These are phyloP conservation scores for Trichomalopsis sarcophagae DNA, from an alignment of 1,140 invertebrate species.

Conservation along the genomic window DNA sequence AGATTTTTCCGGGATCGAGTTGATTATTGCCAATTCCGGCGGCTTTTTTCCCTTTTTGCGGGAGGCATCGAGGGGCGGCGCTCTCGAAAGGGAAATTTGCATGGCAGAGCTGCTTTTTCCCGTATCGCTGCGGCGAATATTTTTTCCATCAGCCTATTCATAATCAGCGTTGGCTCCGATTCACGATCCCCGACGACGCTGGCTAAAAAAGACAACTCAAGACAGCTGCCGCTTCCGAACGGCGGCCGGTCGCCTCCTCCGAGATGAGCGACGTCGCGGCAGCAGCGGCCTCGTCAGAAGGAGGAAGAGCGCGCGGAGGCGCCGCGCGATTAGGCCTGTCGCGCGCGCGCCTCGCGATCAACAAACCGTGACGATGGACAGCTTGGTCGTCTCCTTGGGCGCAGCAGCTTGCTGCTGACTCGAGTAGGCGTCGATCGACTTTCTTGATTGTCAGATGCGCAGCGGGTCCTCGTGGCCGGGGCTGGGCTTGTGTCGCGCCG, in stretches of 20 bases:
- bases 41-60: not conserved
- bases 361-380: constrained; percentile 71
- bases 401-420: not conserved
- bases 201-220: no score
- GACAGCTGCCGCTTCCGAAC: no score
- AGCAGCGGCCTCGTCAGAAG: no score
- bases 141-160: no score
- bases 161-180: no score
- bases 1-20: not conserved
- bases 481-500: constrained; percentile 72
- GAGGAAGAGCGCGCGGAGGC: not conserved
- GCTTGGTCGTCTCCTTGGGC: constrained; percentile 63
- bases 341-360: constrained; percentile 58
- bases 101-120: not conserved
- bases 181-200: no score
- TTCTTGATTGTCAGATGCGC: constrained; percentile 72
- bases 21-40: constrained; percentile 5
- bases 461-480: constrained; percentile 65
- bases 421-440: constrained; percentile 70
- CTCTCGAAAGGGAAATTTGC: no score
- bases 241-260: no score
- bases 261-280: no score
- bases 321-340: constrained; percentile 26
- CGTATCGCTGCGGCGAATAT: no score
- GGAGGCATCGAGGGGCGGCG: not conserved